Percentiles rank a stretch among this genome's conserved stretches.
phyloP scores from a whole-genome alignment of 2,113 vertebrate genomes.

The Sturnus vulgaris region DNA sequence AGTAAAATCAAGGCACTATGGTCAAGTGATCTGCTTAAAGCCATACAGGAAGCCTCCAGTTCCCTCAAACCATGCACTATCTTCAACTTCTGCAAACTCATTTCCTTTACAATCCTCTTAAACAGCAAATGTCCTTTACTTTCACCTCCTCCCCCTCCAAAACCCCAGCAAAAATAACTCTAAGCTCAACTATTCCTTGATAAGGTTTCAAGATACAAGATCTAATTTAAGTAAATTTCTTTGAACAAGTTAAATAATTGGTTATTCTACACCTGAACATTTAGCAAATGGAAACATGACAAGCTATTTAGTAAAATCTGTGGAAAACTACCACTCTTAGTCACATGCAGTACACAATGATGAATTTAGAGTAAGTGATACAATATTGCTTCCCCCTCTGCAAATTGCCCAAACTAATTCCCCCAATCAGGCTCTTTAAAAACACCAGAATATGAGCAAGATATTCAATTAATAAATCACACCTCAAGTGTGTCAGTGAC shows the following conservation, averaged over 20 bases:
- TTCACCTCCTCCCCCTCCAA: too few species aligned
- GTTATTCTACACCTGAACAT: neutral
- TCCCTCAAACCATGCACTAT: conserved; percentile 26
- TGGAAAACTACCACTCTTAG: neutral
- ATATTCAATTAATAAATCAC: neutral
- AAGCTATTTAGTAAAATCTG: neutral
- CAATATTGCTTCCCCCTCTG: accelerated
- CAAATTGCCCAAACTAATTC: neutral
- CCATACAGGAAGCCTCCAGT: conserved; percentile 41
- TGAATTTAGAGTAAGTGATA: neutral
- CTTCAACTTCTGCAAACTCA: conserved; percentile 35
- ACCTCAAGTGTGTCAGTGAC: neutral
- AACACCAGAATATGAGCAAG: neutral
- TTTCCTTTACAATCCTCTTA: conserved; percentile 7
- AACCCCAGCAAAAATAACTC: neutral
- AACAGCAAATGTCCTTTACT: neutral
- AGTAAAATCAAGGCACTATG: neutral
- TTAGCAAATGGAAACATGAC: neutral
- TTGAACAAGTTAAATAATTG: neutral
- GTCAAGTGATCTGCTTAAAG: neutral
- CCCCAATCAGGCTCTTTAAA: neutral
- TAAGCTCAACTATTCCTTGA: neutral
- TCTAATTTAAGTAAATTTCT: neutral
- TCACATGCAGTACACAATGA: neutral
- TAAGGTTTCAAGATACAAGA: neutral